These are phyloP conservation scores for Ascaphus truei DNA, from an alignment of 2,113 vertebrate genomes.

Conservation along the genomic window DNA sequence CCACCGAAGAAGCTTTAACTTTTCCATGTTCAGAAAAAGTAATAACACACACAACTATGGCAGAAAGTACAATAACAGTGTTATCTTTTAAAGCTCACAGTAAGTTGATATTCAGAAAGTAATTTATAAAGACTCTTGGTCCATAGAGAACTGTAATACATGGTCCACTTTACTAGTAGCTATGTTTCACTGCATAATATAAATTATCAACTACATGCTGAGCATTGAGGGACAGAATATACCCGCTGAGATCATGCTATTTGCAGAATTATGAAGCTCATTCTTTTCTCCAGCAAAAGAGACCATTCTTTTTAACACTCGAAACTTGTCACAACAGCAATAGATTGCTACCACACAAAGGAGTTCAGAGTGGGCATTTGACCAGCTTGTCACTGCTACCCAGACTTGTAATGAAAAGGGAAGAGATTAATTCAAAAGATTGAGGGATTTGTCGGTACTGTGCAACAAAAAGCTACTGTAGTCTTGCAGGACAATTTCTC, in stretches of 20 bases:
- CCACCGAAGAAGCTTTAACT: no score
- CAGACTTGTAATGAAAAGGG: constrained; percentile 16
- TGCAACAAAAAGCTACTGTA: neutral
- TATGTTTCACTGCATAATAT: constrained; percentile 22
- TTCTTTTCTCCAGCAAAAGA: constrained; percentile 17
- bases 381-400: constrained; percentile 22
- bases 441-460: neutral
- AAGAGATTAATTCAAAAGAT: constrained; percentile 12
- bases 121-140: constrained; percentile 1
- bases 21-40: no score
- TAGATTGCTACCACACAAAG: constrained; percentile 30
- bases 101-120: neutral
- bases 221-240: constrained; percentile 6
- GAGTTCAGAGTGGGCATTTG: constrained; percentile 20
- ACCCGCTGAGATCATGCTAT: constrained; percentile 25
- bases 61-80: no score
- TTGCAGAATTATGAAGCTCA: constrained; percentile 18
- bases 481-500: neutral
- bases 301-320: constrained; percentile 13
- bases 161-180: constrained; percentile 11
- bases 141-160: constrained; percentile 11
- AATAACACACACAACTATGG: no score
- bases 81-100: neutral
- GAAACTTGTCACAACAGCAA: constrained; percentile 25
- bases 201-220: constrained; percentile 26